Base-by-base conservation (phyloP, 2,888 invertebrate species). In the Thera britannica region DNA sequence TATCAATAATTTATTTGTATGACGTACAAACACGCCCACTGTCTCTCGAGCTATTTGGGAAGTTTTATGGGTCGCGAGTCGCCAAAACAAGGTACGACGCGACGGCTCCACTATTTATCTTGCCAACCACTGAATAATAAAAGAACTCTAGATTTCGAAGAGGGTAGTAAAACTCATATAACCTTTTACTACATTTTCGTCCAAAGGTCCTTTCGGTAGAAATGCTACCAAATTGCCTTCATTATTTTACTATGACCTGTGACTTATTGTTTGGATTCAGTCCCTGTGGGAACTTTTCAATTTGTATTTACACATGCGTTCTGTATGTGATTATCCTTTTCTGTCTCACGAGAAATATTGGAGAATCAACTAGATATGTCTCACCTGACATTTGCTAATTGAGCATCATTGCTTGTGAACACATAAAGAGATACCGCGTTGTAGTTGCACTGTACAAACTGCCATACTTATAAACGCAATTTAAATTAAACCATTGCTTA, bases 21-120 rank as follows among this genome's bases (percentile, higher is more conserved):
- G 48, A 56, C 44, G 11, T 65, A 8, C 12, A 56, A 65, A 65
- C 11, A n/a, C 11, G 2, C 35, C 35, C 23, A 12, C 0, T 58
- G 38, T 12, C 63, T 66, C 62, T 48, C n/a, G 41, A 58, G n/a
- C 70, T 67, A 64, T 52, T 23, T 23, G 56, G 36, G 1, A 77
- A 73, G 76, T 72, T 85, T 84, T 82, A 75, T 84, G 77, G 83
- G 81, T 83, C 83, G 81, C 80, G 79, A 77, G 77, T 75, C 75
- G 76, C 75, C 72, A 74, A 77, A 76, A 77, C 79, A 81, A 79
- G 76, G 74, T 57, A 57, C 57, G 44, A 57, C 52, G 67, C 72
- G 74, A 60, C 70, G 52, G 63, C 69, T 70, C 70, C 70, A 73
- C 74, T 77, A 82, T 79, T 83, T 78, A 76, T 81, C 77, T 78